These are phyloP conservation scores for human (Homo sapiens) DNA, from an alignment of 2,113 vertebrate species.

Conservation along the genomic window GRCh38 chr18:71159001-71159500, in stretches of 20 bases:
- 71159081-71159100: background rate
- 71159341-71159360: background rate
- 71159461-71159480: background rate
- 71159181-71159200: background rate
- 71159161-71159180: background rate
- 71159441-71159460: background rate
- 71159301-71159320: fast-evolving
- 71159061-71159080: background rate
- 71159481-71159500: background rate
- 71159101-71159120: background rate
- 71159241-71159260: background rate
- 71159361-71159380: background rate
- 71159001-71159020: too few relatives aligned
- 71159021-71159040: too few relatives aligned
- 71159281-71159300: background rate
- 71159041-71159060: background rate
- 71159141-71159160: too few relatives aligned
- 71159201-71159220: background rate
- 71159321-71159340: background rate
- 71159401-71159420: background rate
- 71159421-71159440: background rate
- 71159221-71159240: background rate
- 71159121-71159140: background rate
- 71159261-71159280: background rate
- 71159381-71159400: background rate